Conservation (phyloP, 2,113 vertebrate species). For the Austrofundulus limnaeus region DNA sequence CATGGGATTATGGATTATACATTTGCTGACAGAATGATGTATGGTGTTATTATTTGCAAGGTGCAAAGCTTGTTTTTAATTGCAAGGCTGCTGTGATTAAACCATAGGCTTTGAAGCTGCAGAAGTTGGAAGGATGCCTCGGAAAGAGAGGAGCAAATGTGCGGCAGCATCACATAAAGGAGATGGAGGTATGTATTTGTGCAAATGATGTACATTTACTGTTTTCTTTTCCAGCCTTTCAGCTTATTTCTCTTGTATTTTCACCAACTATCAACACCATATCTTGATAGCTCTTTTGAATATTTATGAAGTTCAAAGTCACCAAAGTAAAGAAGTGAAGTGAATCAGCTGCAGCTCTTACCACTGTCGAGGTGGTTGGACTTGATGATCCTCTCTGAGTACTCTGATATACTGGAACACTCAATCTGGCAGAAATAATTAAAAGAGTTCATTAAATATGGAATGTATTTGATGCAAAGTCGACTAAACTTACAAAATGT, state of each 20-base stretch:
- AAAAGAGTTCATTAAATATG: slow-evolving; percentile 2
- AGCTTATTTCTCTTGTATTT: neutral
- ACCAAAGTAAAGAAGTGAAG: neutral
- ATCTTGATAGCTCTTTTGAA: neutral
- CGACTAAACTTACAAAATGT: neutral
- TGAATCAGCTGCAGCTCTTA: slow-evolving; percentile 75
- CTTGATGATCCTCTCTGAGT: slow-evolving; percentile 98
- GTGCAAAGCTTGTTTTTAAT: slow-evolving; percentile 34
- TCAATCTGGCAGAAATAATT: slow-evolving; percentile 83
- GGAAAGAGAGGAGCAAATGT: slow-evolving; percentile 6
- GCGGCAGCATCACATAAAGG: neutral
- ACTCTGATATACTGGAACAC: slow-evolving; percentile 98
- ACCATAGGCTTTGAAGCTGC: slow-evolving; percentile 18
- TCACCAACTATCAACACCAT: neutral
- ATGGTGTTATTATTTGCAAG: slow-evolving; percentile 19
- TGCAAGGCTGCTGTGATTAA: slow-evolving; percentile 8
- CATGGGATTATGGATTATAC: slow-evolving; percentile 36
- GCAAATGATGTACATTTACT: neutral
- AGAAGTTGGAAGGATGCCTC: slow-evolving; percentile 7
- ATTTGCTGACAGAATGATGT: slow-evolving; percentile 41
- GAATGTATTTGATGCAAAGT: neutral
- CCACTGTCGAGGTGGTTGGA: slow-evolving; percentile 95
- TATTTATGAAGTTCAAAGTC: slow-evolving; percentile 9
- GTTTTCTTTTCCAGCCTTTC: too few species aligned
- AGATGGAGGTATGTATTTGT: neutral